Percentiles rank a stretch among this genome's conserved stretches.
Evolutionary conservation across 2,888 invertebrate genomes (phyloP).

Genomic region (Lobophora halterata): DNA sequence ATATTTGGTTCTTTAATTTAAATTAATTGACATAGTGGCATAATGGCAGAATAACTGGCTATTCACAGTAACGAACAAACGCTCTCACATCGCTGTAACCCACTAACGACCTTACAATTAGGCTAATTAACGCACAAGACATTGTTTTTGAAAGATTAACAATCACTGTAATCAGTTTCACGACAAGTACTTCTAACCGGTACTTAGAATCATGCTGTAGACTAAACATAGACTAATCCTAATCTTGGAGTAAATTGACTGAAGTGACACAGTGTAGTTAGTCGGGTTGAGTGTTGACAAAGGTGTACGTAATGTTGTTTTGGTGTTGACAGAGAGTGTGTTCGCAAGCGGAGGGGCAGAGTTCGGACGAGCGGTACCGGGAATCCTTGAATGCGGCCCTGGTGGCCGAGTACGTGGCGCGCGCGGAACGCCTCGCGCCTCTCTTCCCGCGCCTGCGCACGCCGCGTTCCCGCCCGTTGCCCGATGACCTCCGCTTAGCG

Average conservation of each 20-base stretch:
- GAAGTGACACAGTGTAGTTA: neutral
- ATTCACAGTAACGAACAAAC: slow-evolving; percentile 43
- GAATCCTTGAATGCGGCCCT: slow-evolving; percentile 27
- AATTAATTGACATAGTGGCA: slow-evolving; percentile 70
- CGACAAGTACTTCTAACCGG: slow-evolving; percentile 6
- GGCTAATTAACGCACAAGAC: slow-evolving; percentile 11
- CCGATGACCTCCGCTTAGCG: slow-evolving; percentile 39
- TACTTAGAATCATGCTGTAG: slow-evolving; percentile 10
- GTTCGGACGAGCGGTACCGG: slow-evolving; percentile 4
- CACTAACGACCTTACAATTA: slow-evolving; percentile 32
- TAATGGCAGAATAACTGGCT: slow-evolving; percentile 57
- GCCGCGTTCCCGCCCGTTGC: slow-evolving; percentile 58
- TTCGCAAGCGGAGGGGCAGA: slow-evolving; percentile 11
- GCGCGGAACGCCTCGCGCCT: slow-evolving; percentile 59
- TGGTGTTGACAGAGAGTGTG: slow-evolving; percentile 32
- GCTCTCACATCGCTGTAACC: slow-evolving; percentile 51
- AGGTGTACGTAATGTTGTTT: slow-evolving; percentile 18
- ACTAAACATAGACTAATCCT: slow-evolving; percentile 7
- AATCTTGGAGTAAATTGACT: slow-evolving; percentile 1
- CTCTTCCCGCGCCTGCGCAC: slow-evolving; percentile 44
- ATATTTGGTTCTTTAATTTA: slow-evolving; percentile 38
- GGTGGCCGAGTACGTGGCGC: slow-evolving; percentile 63
- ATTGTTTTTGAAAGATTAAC: neutral
- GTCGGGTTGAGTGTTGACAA: slow-evolving; percentile 2
- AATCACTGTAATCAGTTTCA: slow-evolving; percentile 14